Evolutionary conservation across 2,113 vertebrate genomes (phyloP).

Genomic region (Rhea americana): DNA sequence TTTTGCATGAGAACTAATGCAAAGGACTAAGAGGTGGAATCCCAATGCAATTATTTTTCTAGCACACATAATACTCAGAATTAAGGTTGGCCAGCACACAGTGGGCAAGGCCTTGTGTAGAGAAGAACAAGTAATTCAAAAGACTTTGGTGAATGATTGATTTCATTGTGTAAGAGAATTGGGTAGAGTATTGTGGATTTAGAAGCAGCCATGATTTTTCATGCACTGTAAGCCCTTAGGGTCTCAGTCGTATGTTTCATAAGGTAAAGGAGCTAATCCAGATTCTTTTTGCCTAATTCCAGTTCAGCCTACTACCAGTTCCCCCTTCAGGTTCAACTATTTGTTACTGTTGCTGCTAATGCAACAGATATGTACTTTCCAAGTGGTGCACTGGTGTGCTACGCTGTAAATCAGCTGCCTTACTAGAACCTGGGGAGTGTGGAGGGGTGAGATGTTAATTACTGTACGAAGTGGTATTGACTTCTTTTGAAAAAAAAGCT

Average conservation of each 20-base stretch:
- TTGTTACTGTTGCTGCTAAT: neutral
- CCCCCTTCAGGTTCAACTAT: neutral
- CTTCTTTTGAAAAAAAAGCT: neutral
- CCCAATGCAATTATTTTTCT: neutral
- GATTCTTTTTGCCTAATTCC: neutral
- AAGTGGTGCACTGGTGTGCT: neutral
- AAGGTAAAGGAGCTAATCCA: neutral
- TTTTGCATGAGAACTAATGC: rapidly evolving
- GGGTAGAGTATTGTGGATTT: neutral
- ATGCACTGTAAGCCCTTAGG: neutral
- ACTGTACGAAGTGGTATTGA: neutral
- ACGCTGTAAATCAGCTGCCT: neutral
- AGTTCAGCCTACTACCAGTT: neutral
- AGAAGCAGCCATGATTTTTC: neutral
- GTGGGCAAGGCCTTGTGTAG: neutral
- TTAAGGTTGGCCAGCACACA: neutral
- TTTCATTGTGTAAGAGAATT: neutral
- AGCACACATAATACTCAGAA: neutral
- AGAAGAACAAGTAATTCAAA: neutral
- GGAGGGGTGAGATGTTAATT: neutral
- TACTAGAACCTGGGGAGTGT: neutral
- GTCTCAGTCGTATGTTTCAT: neutral
- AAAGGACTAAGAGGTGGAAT: neutral
- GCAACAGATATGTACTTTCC: neutral
- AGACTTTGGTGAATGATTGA: neutral